These are phyloP conservation scores for Linurgus olivaceus DNA, from an alignment of 2,797 vertebrate species.

Conservation along the genomic window DNA sequence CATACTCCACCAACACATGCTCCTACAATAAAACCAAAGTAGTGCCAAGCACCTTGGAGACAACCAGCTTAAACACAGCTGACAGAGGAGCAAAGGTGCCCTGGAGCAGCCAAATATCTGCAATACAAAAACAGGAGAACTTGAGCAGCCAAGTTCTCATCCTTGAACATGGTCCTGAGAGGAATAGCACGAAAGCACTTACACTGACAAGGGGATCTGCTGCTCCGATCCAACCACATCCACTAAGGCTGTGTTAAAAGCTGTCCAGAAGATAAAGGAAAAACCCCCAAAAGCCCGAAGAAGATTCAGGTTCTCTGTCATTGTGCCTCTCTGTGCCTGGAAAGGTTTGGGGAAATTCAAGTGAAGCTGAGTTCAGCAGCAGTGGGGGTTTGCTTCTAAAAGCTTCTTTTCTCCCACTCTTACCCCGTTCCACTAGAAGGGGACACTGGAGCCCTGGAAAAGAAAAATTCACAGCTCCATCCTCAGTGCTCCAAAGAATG, in stretches of 20 bases:
- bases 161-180: not conserved
- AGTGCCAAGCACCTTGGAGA: not conserved
- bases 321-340: slow-evolving; percentile 68
- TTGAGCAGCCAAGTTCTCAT: slow-evolving; percentile 39
- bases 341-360: slow-evolving; percentile 14
- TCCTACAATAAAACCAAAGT: not conserved
- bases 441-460: not conserved
- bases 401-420: not conserved
- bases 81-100: not conserved
- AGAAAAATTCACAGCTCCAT: slow-evolving; percentile 74
- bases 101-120: slow-evolving; percentile 42
- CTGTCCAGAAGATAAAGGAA: slow-evolving; percentile 82
- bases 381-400: not conserved
- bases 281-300: slow-evolving; percentile 71
- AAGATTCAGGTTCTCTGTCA: slow-evolving; percentile 76
- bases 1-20: not conserved
- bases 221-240: slow-evolving; percentile 86
- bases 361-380: not conserved
- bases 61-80: not conserved
- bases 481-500: slow-evolving; percentile 37
- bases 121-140: slow-evolving; percentile 25
- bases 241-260: slow-evolving; percentile 77
- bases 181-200: slow-evolving; percentile 78
- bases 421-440: not conserved
- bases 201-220: slow-evolving; percentile 95